Evolutionary conservation across 2,113 vertebrate species (phyloP), one percentile per base, ranked within the genome.

Genomic region (Pteropus alecto): DNA sequence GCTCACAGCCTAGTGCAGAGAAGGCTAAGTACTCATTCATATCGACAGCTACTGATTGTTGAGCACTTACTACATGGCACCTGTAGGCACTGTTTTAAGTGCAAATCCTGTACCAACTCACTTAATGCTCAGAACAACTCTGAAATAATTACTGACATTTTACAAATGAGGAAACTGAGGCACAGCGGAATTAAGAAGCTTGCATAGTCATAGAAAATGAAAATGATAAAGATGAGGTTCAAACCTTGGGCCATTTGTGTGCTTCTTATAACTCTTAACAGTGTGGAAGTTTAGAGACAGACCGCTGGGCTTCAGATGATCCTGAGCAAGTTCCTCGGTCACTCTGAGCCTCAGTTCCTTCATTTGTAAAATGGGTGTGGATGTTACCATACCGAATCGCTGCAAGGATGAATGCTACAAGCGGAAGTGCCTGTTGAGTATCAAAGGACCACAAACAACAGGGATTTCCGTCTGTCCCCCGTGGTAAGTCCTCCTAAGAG

Each of bases 231-330:
- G 8, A 30, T 56, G 46, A 30, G 46, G 38, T 71, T 73, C 15
- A 73, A 18, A 46, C 43, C 12, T 38, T 85, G 33, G 15, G 16
- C 48, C 12, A 0, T 61, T 43, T 51, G 6, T 35, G 15, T 19
- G 43, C 10, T 48, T 28, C 13, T 18, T 28, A 28, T 4, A 41
- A 77, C 18, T 24, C n/a, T 10, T 7, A 46, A 6, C 5, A 56
- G 28, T 3, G 2, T 2, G 1, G 5, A 14, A 10, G 19, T 51
- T 6, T 30, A 51, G 46, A 76, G 24, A 8, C 2, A 3, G 54
- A 46, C 35, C 10, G 2, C 4, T 12, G 14, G 26, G 68, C 2
- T 13, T 68, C 76, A 30, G 56, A 8, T 1, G 24, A 28, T 22
- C 1, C 54, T 19, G 16, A 73, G 43, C 18, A 60, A 5, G 1